These are phyloP conservation scores for Embiotoca jacksoni DNA, from an alignment of 2,113 vertebrate genomes.

Conservation along the genomic window DNA sequence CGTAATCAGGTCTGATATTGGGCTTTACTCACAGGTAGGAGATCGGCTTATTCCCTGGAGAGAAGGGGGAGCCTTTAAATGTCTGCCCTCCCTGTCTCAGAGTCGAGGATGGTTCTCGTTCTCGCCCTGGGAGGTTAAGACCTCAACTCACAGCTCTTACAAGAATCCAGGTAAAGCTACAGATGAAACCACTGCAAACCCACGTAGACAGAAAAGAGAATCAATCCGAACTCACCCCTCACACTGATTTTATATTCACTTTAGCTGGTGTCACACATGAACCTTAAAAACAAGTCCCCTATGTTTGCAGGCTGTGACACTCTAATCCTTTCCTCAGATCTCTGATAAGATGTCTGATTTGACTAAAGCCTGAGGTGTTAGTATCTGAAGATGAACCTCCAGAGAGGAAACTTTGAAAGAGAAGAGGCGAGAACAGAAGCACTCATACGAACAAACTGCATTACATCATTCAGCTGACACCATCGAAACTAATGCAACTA, in stretches of 20 bases:
- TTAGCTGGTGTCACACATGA: conserved; percentile 35
- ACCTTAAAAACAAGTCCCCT: conserved; percentile 44
- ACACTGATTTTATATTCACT: conserved; percentile 40
- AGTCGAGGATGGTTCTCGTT: conserved; percentile 3
- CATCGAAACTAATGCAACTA: background rate
- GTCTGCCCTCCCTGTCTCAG: conserved; percentile 33
- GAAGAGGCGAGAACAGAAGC: background rate
- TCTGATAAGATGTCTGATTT: conserved; percentile 51
- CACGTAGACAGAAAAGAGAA: conserved; percentile 15
- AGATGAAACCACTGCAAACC: background rate
- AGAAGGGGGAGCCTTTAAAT: conserved; percentile 34
- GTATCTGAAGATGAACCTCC: conserved; percentile 10
- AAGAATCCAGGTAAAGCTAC: conserved; percentile 13
- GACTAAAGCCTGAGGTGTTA: conserved; percentile 35
- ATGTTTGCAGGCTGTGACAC: conserved; percentile 20
- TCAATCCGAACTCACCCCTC: background rate
- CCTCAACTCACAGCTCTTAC: background rate
- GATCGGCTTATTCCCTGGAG: conserved; percentile 36
- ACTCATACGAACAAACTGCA: no score
- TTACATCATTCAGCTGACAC: no score
- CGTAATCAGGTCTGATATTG: conserved; percentile 42
- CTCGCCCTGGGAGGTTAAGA: conserved; percentile 26
- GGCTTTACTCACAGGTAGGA: conserved; percentile 33
- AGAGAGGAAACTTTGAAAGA: background rate
- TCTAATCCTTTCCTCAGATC: conserved; percentile 46